Conservation (phyloP, 2,797 vertebrate species). For the Uromys caudimaculatus region DNA sequence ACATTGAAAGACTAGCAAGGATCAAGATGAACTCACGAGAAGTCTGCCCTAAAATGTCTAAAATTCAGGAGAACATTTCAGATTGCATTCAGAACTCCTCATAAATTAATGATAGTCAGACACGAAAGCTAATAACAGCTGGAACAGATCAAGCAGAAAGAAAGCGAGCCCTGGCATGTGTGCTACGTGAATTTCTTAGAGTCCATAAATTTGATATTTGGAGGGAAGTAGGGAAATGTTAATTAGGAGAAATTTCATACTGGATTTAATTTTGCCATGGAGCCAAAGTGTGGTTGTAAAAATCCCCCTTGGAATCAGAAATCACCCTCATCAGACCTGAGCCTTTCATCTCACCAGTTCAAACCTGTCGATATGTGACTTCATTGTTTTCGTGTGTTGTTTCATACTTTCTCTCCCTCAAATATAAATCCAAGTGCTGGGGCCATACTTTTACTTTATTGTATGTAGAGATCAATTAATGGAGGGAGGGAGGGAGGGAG, state of each 20-base stretch:
- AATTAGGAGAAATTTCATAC: slow-evolving; percentile 78
- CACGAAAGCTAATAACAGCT: slow-evolving; percentile 76
- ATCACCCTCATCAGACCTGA: background rate
- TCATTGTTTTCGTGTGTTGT: slow-evolving; percentile 63
- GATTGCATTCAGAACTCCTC: slow-evolving; percentile 53
- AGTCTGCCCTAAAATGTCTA: slow-evolving; percentile 15
- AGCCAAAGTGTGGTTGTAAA: slow-evolving; percentile 66
- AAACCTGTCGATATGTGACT: slow-evolving; percentile 59
- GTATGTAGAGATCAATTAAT: slow-evolving; percentile 28
- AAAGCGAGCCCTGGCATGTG: slow-evolving; percentile 53
- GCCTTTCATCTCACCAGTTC: slow-evolving; percentile 60
- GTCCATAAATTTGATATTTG: slow-evolving; percentile 79
- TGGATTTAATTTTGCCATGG: slow-evolving; percentile 74
- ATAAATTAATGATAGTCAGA: slow-evolving; percentile 76
- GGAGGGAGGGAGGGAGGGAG: background rate
- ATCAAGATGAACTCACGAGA: background rate
- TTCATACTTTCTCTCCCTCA: background rate
- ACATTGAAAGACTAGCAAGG: background rate
- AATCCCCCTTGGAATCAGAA: slow-evolving; percentile 50
- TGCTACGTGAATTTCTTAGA: slow-evolving; percentile 71
- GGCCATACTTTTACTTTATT: slow-evolving; percentile 24
- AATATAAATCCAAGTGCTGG: slow-evolving; percentile 58
- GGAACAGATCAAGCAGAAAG: slow-evolving; percentile 71
- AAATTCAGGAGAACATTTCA: slow-evolving; percentile 64
- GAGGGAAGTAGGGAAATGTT: slow-evolving; percentile 74